These are phyloP conservation scores for Acanthis flammea DNA, from an alignment of 2,797 vertebrate species.

Conservation along the genomic window DNA sequence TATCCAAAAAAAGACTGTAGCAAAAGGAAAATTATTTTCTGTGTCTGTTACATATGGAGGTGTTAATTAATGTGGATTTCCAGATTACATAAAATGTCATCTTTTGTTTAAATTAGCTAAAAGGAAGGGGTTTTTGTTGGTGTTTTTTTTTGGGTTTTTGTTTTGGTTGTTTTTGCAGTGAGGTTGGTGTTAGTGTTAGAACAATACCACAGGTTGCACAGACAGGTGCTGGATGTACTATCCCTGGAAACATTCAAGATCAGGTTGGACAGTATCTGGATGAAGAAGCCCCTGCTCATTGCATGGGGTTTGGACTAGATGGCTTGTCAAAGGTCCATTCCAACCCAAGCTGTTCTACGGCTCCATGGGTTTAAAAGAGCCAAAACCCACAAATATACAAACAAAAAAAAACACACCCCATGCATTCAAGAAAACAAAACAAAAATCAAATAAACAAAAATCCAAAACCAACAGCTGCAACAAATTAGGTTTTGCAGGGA, in stretches of 20 bases:
- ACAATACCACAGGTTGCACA: not conserved
- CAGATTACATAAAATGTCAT: not conserved
- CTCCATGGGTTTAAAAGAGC: not conserved
- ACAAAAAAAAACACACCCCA: not conserved
- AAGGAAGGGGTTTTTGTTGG: not conserved
- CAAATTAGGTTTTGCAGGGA: not conserved
- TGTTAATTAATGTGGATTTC: not conserved
- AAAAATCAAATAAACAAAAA: not conserved
- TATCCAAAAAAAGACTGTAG: not conserved
- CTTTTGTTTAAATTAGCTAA: not conserved
- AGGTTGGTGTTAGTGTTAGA: not conserved
- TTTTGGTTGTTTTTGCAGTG: not conserved
- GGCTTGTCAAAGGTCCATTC: not conserved
- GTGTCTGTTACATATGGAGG: not conserved
- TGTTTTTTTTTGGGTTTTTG: not conserved
- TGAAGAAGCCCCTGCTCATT: not conserved
- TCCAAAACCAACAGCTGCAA: fast-evolving
- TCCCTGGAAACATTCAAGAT: not conserved
- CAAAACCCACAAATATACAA: not conserved
- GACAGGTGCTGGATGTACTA: not conserved
- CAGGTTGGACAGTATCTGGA: not conserved
- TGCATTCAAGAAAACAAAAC: not conserved
- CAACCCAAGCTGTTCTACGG: not conserved
- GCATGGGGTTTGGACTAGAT: fast-evolving
- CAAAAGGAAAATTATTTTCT: not conserved